Evolutionary conservation across 2,888 invertebrate genomes (phyloP).

Genomic region (Tillus elongatus): DNA sequence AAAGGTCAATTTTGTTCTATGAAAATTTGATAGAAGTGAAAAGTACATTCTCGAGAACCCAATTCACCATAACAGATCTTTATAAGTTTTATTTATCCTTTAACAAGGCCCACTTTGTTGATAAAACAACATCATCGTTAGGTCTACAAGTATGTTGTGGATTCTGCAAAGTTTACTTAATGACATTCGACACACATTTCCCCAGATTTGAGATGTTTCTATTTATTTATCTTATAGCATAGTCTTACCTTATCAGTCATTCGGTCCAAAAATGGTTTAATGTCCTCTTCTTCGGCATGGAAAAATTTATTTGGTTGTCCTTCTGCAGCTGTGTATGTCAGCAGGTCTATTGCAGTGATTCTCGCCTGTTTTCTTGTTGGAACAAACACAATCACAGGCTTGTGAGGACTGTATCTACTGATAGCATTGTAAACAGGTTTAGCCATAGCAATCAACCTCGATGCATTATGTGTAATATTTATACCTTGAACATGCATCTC

Average conservation of each 20-base stretch:
- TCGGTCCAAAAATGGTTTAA: conserved; percentile 79
- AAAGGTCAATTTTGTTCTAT: too few species aligned
- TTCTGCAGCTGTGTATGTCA: conserved; percentile 90
- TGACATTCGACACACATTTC: too few species aligned
- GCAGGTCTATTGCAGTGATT: conserved; percentile 89
- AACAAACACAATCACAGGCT: conserved; percentile 84
- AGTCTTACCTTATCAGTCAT: conserved; percentile 74
- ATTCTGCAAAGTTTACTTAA: too few species aligned
- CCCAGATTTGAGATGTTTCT: too few species aligned
- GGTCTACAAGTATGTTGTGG: too few species aligned
- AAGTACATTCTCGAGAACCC: too few species aligned
- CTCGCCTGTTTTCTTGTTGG: conserved; percentile 85
- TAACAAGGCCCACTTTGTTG: too few species aligned
- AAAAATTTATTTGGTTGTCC: conserved; percentile 80
- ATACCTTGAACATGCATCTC: conserved; percentile 96
- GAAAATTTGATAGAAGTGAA: too few species aligned
- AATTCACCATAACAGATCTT: too few species aligned
- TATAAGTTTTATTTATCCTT: too few species aligned
- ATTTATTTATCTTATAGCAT: too few species aligned
- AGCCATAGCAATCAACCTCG: conserved; percentile 93
- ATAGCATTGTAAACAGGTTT: conserved; percentile 95
- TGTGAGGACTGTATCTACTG: conserved; percentile 68
- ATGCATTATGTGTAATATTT: conserved; percentile 95
- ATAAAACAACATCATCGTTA: too few species aligned
- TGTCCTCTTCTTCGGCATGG: conserved; percentile 76